phyloP scores from a whole-genome alignment of 2,113 vertebrate species.

The Hemiscyllium ocellatum region DNA sequence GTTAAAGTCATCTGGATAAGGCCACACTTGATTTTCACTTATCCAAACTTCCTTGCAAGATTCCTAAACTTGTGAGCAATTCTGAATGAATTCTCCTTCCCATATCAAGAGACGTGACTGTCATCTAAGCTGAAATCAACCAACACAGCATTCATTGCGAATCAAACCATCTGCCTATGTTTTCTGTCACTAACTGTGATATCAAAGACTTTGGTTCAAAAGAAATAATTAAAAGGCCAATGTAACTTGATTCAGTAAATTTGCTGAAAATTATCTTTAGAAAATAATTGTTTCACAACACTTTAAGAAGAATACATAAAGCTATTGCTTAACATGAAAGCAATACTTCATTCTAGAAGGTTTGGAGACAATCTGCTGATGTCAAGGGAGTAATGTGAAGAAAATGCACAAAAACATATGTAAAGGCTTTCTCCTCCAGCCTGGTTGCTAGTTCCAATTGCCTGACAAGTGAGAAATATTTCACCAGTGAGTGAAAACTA shows the following conservation, averaged over 20 bases:
- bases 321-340: not conserved
- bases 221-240: not conserved
- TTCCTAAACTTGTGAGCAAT: not conserved
- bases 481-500: not conserved
- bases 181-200: not conserved
- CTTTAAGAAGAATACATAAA: not conserved
- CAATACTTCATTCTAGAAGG: not conserved
- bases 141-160: not conserved
- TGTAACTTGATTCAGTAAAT: not conserved
- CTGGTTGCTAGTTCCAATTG: not conserved
- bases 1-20: not conserved
- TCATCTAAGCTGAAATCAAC: not conserved
- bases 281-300: not conserved
- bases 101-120: not conserved
- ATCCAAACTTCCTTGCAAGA: not conserved
- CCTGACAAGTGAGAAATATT: not conserved
- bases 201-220: not conserved
- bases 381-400: not conserved
- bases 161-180: not conserved
- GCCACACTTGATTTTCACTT: not conserved
- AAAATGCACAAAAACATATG: not conserved
- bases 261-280: not conserved
- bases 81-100: not conserved
- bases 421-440: not conserved
- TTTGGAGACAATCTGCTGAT: not conserved